Evolutionary conservation across 2,888 invertebrate genomes (phyloP), one percentile per base, ranked within the genome.

Genomic region (Trichacis sp.): DNA sequence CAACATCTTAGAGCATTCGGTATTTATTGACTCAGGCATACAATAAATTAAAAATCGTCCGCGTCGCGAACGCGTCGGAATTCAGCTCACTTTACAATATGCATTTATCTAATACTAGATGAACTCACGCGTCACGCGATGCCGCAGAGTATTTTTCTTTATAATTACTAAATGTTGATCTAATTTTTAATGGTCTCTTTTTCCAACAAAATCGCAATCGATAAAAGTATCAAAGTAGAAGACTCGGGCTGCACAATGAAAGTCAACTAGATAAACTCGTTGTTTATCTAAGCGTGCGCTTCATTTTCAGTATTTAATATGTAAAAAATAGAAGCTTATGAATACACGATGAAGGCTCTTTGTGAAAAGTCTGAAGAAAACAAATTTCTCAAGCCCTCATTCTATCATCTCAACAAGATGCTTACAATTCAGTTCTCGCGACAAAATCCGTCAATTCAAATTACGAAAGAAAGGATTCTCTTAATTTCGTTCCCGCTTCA

Each of bases 31-130:
- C 42, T 18, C 64, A 64, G 24, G 50, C 64, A 68, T 48, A 48
- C 64, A 57, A 64, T 68, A 64, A 68, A 68, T 64, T 52, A 68
- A 53, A 59, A 63, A 67, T 53, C 53, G 19, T 33, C 49, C 29
- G 54, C 29, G 6, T 2, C 42, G 42, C 42, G 18, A 42, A 42
- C 18, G 17, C 17, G 42, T 42, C 18, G 18, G 15, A 17, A 42
- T 42, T 8, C n/a, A 9, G 2, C 42, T 17, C n/a, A 4, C 2
- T 15, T 42, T 42, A 15, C 17, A 14, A 2, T 42, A 12, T 6
- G 42, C 42, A 42, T 42, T 17, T 42, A 4, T 36, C n/a, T 36
- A 36, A 36, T 12, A 11, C 36, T 12, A 36, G n/a, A n/a, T n/a
- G n/a, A n/a, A n/a, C n/a, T 3, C 11, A 42, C 8, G 9, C 17